Evolutionary conservation across 2,888 invertebrate species (phyloP).

Genomic region (Dolichomitus sp.): DNA sequence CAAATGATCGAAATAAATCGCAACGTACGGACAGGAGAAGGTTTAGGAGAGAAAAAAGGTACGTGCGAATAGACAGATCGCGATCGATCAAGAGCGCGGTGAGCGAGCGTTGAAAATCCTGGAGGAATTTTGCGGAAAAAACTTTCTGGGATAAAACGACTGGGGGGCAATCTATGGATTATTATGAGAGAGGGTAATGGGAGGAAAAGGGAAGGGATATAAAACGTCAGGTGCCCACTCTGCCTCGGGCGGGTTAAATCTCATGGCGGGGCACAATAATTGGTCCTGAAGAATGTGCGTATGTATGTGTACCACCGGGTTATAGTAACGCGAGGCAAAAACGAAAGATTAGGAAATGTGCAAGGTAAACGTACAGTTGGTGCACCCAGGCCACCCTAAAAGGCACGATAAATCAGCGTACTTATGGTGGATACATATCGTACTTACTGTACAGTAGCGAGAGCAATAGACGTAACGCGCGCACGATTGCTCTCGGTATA

Average conservation of each 20-base stretch:
- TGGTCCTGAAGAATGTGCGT: conserved; percentile 75
- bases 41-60: conserved; percentile 13
- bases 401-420: conserved; percentile 75
- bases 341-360: conserved; percentile 64
- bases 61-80: conserved; percentile 31
- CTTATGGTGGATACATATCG: conserved; percentile 26
- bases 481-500: conserved; percentile 19
- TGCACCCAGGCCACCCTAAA: conserved; percentile 66
- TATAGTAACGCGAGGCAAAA: conserved; percentile 63
- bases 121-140: conserved; percentile 44
- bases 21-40: conserved; percentile 3
- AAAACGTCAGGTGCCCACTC: conserved; percentile 61
- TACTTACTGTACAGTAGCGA: conserved; percentile 22
- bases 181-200: conserved; percentile 66
- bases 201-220: conserved; percentile 69
- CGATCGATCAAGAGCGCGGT: conserved; percentile 21
- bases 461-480: conserved; percentile 38
- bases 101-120: conserved; percentile 35
- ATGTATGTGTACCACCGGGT: conserved; percentile 44
- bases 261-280: conserved; percentile 71
- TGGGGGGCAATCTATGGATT: conserved; percentile 29
- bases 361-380: conserved; percentile 23
- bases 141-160: conserved; percentile 8
- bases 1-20: conserved; percentile 43
- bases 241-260: conserved; percentile 68